phyloP scores from a whole-genome alignment of 2,113 vertebrate species.

The Poecile atricapillus region DNA sequence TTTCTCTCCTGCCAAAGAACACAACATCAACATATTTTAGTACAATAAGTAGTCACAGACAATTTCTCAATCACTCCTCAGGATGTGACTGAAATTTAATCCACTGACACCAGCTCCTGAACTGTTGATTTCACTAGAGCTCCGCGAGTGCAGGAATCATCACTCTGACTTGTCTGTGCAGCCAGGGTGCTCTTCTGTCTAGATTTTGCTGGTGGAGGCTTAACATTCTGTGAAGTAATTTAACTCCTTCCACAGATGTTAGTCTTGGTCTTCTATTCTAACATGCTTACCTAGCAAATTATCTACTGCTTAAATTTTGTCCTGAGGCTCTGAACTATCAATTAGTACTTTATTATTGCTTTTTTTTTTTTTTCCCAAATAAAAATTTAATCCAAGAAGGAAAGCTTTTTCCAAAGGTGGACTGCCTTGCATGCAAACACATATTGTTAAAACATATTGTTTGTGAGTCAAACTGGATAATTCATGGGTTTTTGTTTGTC shows the following conservation, averaged over 20 bases:
- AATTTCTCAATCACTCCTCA: neutral
- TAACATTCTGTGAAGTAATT: neutral
- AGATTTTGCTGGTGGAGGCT: neutral
- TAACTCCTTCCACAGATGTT: neutral
- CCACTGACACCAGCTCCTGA: neutral
- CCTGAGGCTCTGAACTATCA: neutral
- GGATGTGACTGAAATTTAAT: neutral
- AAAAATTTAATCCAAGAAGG: neutral
- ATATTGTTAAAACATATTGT: neutral
- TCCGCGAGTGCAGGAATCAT: neutral
- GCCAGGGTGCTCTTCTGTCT: neutral
- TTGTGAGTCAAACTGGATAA: neutral
- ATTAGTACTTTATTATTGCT: neutral
- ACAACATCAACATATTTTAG: constrained; percentile 4
- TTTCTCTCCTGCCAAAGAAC: constrained; percentile 1
- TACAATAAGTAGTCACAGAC: neutral
- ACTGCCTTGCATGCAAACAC: neutral
- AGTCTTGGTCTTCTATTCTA: neutral
- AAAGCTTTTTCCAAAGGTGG: neutral
- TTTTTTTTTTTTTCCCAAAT: neutral
- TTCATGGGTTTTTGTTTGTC: neutral
- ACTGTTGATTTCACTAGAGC: neutral
- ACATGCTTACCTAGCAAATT: neutral
- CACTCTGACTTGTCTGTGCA: neutral
- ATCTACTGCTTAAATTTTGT: neutral